A percentile compares a stretch with the other conserved stretches of the same genome.
These are phyloP conservation scores for Tinamus major DNA, from an alignment of 2,797 vertebrate species.

Conservation along the genomic window DNA sequence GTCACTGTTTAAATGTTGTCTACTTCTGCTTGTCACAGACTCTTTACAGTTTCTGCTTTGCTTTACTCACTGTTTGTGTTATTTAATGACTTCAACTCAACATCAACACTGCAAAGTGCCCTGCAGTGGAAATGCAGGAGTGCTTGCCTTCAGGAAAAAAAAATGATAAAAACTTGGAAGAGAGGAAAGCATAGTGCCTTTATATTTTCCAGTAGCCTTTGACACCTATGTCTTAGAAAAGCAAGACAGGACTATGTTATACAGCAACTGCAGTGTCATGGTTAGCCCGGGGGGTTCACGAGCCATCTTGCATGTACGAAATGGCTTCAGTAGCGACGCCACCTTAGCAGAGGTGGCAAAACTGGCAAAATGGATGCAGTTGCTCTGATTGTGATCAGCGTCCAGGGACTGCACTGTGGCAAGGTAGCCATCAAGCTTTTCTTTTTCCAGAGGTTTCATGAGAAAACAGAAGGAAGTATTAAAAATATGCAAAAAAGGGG, in stretches of 20 bases:
- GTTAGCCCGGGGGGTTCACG: background rate
- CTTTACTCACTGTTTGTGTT: background rate
- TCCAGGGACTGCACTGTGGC: too few species aligned
- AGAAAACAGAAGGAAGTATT: background rate
- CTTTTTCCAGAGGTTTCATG: background rate
- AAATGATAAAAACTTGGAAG: background rate
- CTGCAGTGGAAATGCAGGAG: background rate
- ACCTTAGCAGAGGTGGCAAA: background rate
- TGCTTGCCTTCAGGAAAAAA: background rate
- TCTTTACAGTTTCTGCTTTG: background rate
- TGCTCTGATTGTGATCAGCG: background rate
- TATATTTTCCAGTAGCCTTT: background rate
- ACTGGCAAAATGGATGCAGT: background rate
- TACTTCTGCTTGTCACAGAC: background rate
- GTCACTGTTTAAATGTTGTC: background rate
- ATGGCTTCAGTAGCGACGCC: background rate
- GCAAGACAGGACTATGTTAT: background rate
- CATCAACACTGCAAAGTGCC: background rate
- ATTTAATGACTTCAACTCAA: rapidly evolving
- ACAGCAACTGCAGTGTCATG: background rate
- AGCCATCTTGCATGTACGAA: background rate
- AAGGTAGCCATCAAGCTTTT: background rate
- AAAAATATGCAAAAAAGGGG: background rate
- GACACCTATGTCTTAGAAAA: background rate
- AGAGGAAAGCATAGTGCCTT: background rate